A percentile compares a stretch with the other conserved stretches of the same genome.
Conservation (phyloP, 2,113 vertebrate genomes). For the Tyrannus savana region DNA sequence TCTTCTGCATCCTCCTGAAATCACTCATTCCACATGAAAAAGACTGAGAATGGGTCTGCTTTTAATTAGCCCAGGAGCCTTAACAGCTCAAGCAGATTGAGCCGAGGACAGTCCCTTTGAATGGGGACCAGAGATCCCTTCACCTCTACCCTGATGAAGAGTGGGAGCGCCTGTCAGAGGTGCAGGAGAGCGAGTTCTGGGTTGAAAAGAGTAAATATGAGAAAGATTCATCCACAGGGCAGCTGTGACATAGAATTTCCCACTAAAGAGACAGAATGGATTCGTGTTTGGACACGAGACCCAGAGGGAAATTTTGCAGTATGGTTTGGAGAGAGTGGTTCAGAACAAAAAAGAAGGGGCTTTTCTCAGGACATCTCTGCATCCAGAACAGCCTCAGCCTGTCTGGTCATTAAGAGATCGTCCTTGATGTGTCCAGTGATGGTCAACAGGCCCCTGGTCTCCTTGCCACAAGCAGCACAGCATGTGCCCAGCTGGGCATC, state of each 20-base stretch:
- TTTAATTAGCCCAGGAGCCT: background rate
- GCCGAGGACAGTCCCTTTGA: background rate
- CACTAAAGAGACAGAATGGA: background rate
- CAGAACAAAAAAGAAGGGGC: background rate
- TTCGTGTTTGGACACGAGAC: background rate
- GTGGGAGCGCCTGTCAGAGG: background rate
- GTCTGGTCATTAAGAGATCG: background rate
- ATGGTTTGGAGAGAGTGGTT: background rate
- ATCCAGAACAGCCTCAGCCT: accelerated
- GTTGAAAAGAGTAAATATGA: background rate
- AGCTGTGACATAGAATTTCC: background rate
- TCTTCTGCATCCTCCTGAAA: background rate
- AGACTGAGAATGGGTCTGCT: background rate
- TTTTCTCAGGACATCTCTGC: background rate
- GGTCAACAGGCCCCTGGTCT: background rate
- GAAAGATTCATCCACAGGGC: background rate
- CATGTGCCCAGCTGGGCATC: background rate
- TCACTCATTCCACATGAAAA: background rate
- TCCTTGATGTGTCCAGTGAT: accelerated
- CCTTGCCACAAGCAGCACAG: background rate
- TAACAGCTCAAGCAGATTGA: background rate
- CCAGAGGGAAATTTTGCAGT: background rate
- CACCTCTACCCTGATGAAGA: background rate
- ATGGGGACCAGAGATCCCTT: background rate
- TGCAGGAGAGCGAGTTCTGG: accelerated